A percentile compares a stretch with the other conserved stretches of the same genome.
These are phyloP conservation scores for Synergus japonicus DNA, from an alignment of 2,888 invertebrate species.

Conservation along the genomic window DNA sequence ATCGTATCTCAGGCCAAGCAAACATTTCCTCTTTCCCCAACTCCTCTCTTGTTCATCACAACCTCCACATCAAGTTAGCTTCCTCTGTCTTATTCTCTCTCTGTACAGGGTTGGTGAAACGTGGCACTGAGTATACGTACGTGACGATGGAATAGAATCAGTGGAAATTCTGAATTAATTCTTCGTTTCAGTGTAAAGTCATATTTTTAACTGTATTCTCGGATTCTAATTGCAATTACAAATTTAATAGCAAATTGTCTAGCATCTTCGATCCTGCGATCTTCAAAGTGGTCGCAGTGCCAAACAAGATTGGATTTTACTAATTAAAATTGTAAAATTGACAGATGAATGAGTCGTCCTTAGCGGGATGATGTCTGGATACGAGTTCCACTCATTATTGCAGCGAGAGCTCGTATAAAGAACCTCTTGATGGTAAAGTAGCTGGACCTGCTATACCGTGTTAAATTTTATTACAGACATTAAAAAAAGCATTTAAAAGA, in stretches of 20 bases:
- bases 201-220: not conserved
- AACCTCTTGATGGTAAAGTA: conserved; percentile 44
- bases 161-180: conserved; percentile 51
- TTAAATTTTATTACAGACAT: conserved; percentile 52
- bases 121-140: conserved; percentile 60
- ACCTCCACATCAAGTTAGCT: conserved; percentile 38
- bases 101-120: conserved; percentile 54
- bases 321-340: conserved; percentile 70
- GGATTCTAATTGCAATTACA: too few relatives aligned
- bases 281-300: conserved; percentile 34
- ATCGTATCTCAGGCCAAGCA: conserved; percentile 62
- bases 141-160: conserved; percentile 66
- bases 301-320: conserved; percentile 63
- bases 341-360: conserved; percentile 64
- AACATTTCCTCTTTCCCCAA: conserved; percentile 8
- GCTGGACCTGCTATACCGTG: conserved; percentile 44
- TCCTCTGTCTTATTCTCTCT: conserved; percentile 50
- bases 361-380: conserved; percentile 64
- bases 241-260: too few relatives aligned
- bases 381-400: conserved; percentile 62
- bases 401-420: conserved; percentile 42
- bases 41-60: conserved; percentile 11
- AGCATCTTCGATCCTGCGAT: not conserved
- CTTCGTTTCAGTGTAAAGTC: not conserved
- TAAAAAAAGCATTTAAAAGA: conserved; percentile 49